Evolutionary conservation across 2,888 invertebrate genomes (phyloP), one percentile per base, ranked within the genome.

Genomic region (Drosophila mayaguana): DNA sequence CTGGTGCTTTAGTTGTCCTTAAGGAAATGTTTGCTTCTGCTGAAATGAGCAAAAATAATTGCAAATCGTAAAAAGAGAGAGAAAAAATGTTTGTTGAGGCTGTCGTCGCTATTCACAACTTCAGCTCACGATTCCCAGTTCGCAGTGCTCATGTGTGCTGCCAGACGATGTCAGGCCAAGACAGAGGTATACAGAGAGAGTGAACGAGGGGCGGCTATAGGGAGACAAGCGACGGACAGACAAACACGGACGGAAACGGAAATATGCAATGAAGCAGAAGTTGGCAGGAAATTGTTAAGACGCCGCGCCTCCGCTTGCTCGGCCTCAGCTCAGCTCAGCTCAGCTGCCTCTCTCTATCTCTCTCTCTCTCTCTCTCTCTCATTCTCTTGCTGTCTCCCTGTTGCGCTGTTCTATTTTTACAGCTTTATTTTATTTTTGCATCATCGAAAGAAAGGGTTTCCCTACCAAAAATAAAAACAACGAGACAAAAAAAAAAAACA

Each of bases 1-100:
- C 67, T 75, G 61, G 43, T 64, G 57, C 72, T 68, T 71, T 81
- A 76, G 83, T 76, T 81, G 81, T 81, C 85, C 87, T 82, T 61
- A 73, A 87, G 86, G 87, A 83, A 86, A 82, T 85, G 82, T 87
- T 80, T 80, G 77, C 82, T 87, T 88, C 87, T 88, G 88, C 85
- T 87, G 85, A 87, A 87, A 87, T 87, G 88, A 88, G 88, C 86
- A 87, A 88, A 87, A 85, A 87, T 87, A 87, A 87, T 87, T 87
- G 88, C 86, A 76, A 87, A 88, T 88, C 86, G 86, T 87, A 85
- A 87, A 87, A 87, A 80, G 79, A 77, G 63, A 72, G 7, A 25
- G 46, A 42, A 45, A 59, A 46, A 36, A 34, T 45, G 11, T 46
- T 48, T 71, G 74, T 66, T 50, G 70, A 83, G 72, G 72, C 80